Evolutionary conservation across 2,888 invertebrate species (phyloP).

Genomic region (Tiliacea citrago): DNA sequence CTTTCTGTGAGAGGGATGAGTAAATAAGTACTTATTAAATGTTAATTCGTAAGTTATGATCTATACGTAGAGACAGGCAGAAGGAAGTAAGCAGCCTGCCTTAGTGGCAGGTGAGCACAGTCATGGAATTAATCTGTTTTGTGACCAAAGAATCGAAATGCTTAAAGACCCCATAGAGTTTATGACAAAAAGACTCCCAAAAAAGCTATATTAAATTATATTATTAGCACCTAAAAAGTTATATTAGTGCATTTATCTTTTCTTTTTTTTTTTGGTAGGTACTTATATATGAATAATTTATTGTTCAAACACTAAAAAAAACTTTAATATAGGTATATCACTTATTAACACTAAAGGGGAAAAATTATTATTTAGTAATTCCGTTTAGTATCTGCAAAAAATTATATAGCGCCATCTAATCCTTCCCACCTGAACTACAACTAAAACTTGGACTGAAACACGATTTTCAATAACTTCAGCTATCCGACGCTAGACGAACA

Average conservation of each 20-base stretch:
- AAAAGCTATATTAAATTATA: too few relatives aligned
- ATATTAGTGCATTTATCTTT: not conserved
- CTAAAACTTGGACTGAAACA: not conserved
- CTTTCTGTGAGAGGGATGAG: too few relatives aligned
- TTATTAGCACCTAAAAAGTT: not conserved
- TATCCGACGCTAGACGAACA: constrained; percentile 42
- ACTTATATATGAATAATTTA: not conserved
- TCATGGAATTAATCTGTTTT: not conserved
- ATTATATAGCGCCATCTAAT: constrained; percentile 38
- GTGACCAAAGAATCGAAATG: not conserved
- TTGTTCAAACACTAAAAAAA: too few relatives aligned
- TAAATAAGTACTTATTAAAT: not conserved
- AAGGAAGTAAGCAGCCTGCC: too few relatives aligned
- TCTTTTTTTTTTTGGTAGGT: not conserved
- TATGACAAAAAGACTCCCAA: not conserved
- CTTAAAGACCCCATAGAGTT: too few relatives aligned
- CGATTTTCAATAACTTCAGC: constrained; percentile 20
- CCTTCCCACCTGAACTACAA: not conserved
- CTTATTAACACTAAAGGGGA: not conserved
- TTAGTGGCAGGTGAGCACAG: not conserved
- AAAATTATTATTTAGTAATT: not conserved
- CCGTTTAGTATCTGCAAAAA: not conserved
- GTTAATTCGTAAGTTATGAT: not conserved
- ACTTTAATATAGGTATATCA: too few relatives aligned
- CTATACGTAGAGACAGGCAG: not conserved